Base-by-base conservation (phyloP, 2,797 vertebrate species). In the Distichodus sexfasciatus region DNA sequence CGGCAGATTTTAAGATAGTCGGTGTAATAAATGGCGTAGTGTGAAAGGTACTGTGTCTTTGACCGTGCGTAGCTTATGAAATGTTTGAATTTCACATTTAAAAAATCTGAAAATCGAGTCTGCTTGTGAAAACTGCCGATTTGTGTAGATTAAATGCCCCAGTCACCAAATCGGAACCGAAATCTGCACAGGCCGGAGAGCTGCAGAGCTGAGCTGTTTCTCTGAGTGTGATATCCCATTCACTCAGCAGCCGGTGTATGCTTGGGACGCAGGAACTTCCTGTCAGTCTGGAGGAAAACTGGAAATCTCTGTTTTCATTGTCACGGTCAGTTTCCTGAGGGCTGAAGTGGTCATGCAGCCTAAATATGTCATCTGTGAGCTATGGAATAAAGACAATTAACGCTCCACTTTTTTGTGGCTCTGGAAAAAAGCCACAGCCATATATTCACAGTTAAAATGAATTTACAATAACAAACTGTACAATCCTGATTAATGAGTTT, bases 301-400 rank as follows among this genome's bases (percentile, higher is more conserved):
- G 73, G 53, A 73, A 71, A 79, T 29, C 66, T 51, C 35, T 26
- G 36, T 36, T 69, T 69, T 69, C 64, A 67, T 48, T 68, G 48
- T 31, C 66, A 80, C 54, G 55, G 71, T 84, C 82, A 82, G 75
- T 81, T 28, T 69, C 36, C 11, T 68, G 66, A 2, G 29, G 57
- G 40, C 55, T 68, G 75, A 53, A 86, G 83, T 86, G 85, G 66
- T 41, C 41, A 26, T 46, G 47, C 83, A 78, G 82, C 76, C 78
- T 88, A 85, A 86, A 88, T 89, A 85, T 86, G 76, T 88, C 85
- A 86, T 31, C 77, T 68, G 31, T 8, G 26, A 33, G n/a, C 48
- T 50, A 6, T 51, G 17, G 15, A 43, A 44, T 58, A 33, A 26
- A 31, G 29, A 23, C 19, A 44, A 35, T 62, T 55, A 54, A 26